These are phyloP conservation scores for Helicoverpa armigera DNA, from an alignment of 1,140 invertebrate genomes.

Conservation along the genomic window DNA sequence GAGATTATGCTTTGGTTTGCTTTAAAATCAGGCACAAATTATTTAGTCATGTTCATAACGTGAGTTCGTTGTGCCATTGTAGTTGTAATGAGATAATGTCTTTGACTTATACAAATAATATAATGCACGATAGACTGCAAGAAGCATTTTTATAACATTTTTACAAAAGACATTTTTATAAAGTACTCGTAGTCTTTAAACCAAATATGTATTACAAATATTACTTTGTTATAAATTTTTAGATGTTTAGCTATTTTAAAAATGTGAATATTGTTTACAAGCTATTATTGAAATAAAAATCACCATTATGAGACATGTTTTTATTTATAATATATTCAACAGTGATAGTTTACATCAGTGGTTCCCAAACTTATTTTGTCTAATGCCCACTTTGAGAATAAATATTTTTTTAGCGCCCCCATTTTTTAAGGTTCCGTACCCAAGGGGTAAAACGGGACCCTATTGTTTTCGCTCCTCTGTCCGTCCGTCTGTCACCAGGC, in stretches of 20 bases:
- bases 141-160: constrained; percentile 71
- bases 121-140: constrained; percentile 68
- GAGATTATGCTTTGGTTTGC: constrained; percentile 74
- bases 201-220: constrained; percentile 78
- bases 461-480: too few species aligned
- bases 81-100: constrained; percentile 56
- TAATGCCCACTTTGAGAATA: too few species aligned
- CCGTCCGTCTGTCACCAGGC: too few species aligned
- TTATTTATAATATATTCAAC: neutral
- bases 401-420: too few species aligned
- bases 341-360: too few species aligned
- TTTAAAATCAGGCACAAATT: constrained; percentile 67
- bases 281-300: constrained; percentile 70
- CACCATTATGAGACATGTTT: constrained; percentile 62
- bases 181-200: constrained; percentile 70
- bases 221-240: constrained; percentile 75
- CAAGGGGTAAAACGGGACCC: too few species aligned
- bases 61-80: constrained; percentile 77
- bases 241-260: constrained; percentile 71
- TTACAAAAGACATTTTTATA: constrained; percentile 78
- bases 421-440: too few species aligned
- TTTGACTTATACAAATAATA: constrained; percentile 44
- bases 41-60: constrained; percentile 61
- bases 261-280: constrained; percentile 68
- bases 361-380: too few species aligned